Base-by-base conservation (phyloP, 2,797 vertebrate genomes). In the Esox masquinongy region DNA sequence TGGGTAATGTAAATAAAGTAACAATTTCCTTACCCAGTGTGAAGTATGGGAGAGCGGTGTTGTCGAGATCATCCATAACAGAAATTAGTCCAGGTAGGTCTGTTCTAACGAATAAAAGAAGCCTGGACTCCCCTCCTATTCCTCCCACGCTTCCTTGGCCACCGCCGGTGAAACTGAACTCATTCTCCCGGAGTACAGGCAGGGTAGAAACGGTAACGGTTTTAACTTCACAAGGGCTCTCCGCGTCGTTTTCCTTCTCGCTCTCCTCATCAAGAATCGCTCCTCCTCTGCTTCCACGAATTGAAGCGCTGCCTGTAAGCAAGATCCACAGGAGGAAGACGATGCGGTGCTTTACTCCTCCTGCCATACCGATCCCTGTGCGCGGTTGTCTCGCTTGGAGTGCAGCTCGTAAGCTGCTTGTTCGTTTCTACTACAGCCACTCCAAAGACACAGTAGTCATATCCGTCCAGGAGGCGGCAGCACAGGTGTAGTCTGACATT, bases 21-120 rank as follows among this genome's bases (percentile, higher is more conserved):
- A 84, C 76, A 77, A 81, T 79, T 77, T 87, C 14, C 95, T 96
- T 94, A 99, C 97, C 97, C 83, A 99, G 96, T 29, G 96, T 97
- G 94, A 99, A 99, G 96, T 97, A 99, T 73, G 97, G 97, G 84
- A 98, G 97, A 92, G 98, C 97, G 2, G 97, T 99, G 94, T 99
- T 99, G 93, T 99, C 97, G 88, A 99, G 95, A 92, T 99, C 97
- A 93, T 99, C 97, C 94, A 97, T 95, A 77, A 99, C 97, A 66
- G 96, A 95, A 83, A 99, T 95, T 91, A 95, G 93, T 83, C 97
- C 97, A 71, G 97, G 97, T 88, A 98, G 93, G 92, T 99, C 97
- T 84, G 95, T 98, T 80, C 97, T 94, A 86, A 99, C 95, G 93
- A 98, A 97, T 82, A 99, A 93, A 80, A 97, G 91, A 80, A 99